Base-by-base conservation (phyloP, 2,888 invertebrate genomes). In the Eupithecia subumbrata region DNA sequence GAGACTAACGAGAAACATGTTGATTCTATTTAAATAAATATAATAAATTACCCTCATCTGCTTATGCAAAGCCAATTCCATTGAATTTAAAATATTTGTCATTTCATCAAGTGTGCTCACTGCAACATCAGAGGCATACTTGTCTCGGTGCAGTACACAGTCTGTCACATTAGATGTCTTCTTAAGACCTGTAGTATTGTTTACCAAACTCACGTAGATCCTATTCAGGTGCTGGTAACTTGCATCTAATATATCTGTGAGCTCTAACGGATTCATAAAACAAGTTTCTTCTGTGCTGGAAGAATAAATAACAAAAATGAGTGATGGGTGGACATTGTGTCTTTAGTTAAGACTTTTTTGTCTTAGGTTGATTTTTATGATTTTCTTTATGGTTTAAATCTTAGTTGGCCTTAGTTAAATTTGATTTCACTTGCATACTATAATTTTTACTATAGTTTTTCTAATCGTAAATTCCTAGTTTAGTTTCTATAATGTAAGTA, bases 111-210 rank as follows among this genome's bases (percentile, higher is more conserved):
- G 76, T 56, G 93, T 94, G 52, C 84, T 80, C 18, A 93, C 80
- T 34, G 93, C 91, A 74, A 95, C 84, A 78, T 92, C 89, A 37
- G 95, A 94, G 63, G 94, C 92, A 87, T 90, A 93, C 83, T 92
- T 91, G 75, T 95, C 93, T 85, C 90, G 88, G 77, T 90, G 85
- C 14, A 94, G 81, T 68, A 93, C 84, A 80, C 88, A 90, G 78
- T 95, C 94, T 16, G 87, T 79, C 75, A 91, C 81, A 76, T 88
- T 89, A 43, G 90, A 88, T 34, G 88, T 88, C 76, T 91, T 94
- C 79, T 90, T 92, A 52, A 95, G 77, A 25, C 91, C 89, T 76
- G 91, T 79, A 66, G 90, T 91, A 71, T 91, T 94, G 34, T 93
- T 90, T 73, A 92, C 82, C 83, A 94, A 85, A 80, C 94, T 94